Percentiles rank a stretch among this genome's conserved stretches.
These are phyloP conservation scores for Centrocercus urophasianus DNA, from an alignment of 2,113 vertebrate genomes.

Conservation along the genomic window DNA sequence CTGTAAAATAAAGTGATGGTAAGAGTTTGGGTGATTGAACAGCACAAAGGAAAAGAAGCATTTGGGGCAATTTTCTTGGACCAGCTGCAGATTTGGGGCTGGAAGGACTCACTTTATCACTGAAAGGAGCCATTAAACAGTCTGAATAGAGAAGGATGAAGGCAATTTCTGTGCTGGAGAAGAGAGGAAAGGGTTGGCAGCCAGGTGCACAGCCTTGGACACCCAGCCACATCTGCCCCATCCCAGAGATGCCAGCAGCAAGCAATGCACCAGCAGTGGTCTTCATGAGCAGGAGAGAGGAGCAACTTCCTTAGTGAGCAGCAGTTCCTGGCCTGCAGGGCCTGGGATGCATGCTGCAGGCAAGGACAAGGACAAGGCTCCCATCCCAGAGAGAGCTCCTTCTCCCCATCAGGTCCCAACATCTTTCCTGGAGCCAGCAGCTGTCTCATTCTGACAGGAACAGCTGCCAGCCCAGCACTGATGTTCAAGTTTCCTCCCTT, in stretches of 20 bases:
- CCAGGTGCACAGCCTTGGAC: background rate
- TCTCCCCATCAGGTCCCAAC: background rate
- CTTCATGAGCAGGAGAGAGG: accelerated
- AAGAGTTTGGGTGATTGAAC: background rate
- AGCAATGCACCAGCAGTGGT: background rate
- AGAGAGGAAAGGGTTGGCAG: background rate
- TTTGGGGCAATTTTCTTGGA: background rate
- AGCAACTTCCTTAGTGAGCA: background rate
- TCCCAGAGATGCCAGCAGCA: background rate
- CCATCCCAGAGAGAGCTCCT: background rate
- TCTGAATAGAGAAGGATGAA: background rate
- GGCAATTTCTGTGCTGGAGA: background rate
- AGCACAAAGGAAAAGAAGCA: too few relatives aligned
- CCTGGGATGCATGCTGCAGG: background rate
- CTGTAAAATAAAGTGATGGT: background rate
- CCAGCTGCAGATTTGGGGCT: background rate
- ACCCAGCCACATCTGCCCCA: accelerated
- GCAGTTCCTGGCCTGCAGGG: background rate
- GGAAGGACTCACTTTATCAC: background rate
- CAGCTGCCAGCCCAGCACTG: background rate
- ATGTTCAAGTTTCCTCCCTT: background rate
- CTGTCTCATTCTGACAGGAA: background rate
- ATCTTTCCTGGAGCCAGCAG: background rate
- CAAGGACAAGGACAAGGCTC: background rate
- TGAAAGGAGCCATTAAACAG: background rate